Conservation (phyloP, 2,797 vertebrate genomes). For the Parauchenoglanis ngamensis region DNA sequence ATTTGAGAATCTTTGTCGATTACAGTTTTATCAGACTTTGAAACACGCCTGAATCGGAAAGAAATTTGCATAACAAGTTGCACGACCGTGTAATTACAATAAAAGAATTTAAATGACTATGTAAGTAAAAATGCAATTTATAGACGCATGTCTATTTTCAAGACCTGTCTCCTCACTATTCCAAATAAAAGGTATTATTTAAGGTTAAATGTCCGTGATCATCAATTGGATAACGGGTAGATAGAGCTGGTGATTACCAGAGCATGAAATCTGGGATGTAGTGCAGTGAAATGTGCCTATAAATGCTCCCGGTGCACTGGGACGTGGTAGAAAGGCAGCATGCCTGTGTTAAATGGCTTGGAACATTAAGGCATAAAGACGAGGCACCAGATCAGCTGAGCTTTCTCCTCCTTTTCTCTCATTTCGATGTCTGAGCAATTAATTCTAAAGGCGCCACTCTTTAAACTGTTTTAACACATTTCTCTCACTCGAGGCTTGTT, state of each 20-base stretch:
- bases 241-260: constrained; percentile 30
- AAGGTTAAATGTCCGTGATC: neutral
- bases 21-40: too few species aligned
- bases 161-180: neutral
- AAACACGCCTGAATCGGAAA: too few species aligned
- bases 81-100: neutral
- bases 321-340: neutral
- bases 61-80: too few species aligned
- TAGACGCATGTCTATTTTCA: neutral
- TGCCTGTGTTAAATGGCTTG: constrained; percentile 15
- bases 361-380: neutral
- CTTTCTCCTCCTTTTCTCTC: neutral
- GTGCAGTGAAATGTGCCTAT: constrained; percentile 28
- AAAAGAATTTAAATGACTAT: neutral
- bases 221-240: neutral
- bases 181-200: neutral
- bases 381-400: neutral
- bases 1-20: neutral
- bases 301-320: constrained; percentile 17
- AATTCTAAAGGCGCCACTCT: neutral
- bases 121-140: neutral
- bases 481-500: constrained; percentile 5
- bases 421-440: neutral
- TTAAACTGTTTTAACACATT: constrained; percentile 12
- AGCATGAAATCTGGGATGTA: constrained; percentile 52